phyloP scores from a whole-genome alignment of 2,888 invertebrate genomes.

The Cylloceria caligata region DNA sequence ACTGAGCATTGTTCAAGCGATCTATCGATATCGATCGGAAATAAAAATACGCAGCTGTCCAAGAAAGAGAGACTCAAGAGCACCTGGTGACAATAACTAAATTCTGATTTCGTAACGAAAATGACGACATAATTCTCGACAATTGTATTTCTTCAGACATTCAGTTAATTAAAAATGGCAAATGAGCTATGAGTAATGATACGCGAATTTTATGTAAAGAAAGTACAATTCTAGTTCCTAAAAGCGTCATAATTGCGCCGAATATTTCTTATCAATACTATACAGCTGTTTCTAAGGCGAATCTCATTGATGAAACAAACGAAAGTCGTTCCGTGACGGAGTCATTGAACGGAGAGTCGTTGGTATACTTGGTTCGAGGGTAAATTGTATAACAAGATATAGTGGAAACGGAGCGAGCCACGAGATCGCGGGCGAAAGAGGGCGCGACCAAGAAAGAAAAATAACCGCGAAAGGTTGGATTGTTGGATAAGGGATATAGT shows the following conservation, averaged over 20 bases:
- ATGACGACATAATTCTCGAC: neutral
- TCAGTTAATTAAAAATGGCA: neutral
- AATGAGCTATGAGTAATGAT: no score
- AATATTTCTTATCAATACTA: conserved; percentile 22
- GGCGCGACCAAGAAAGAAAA: conserved; percentile 44
- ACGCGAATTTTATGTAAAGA: neutral
- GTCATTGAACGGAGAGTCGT: no score
- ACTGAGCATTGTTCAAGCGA: conserved; percentile 24
- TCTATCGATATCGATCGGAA: conserved; percentile 44
- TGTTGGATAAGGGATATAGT: conserved; percentile 40
- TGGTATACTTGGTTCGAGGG: conserved; percentile 23
- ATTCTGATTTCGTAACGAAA: neutral
- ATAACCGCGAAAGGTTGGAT: conserved; percentile 53
- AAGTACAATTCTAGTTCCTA: neutral
- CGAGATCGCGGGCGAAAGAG: conserved; percentile 1
- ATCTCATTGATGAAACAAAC: neutral
- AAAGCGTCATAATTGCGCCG: neutral
- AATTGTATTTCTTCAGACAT: neutral
- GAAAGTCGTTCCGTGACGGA: no score
- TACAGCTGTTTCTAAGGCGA: neutral
- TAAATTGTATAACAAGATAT: conserved; percentile 50
- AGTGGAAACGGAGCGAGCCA: conserved; percentile 4
- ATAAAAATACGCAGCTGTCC: conserved; percentile 23
- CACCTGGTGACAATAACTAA: conserved; percentile 16
- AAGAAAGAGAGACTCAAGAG: neutral